Percentiles rank a stretch among this genome's conserved stretches.
These are phyloP conservation scores for Cryptops parisi DNA, from an alignment of 2,888 invertebrate genomes.

Conservation along the genomic window DNA sequence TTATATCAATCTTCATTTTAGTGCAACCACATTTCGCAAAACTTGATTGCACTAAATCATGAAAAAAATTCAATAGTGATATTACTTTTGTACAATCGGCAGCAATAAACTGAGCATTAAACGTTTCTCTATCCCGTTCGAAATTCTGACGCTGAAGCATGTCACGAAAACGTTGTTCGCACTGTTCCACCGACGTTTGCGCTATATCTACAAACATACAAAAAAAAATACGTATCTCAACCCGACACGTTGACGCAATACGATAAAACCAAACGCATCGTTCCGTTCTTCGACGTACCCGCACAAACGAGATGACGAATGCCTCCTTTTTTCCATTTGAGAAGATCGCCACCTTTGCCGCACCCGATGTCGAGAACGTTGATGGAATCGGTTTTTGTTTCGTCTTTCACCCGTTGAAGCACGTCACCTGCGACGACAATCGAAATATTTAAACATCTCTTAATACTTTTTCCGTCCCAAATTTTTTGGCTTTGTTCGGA, in stretches of 20 bases:
- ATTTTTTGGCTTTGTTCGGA: no score
- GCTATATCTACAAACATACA: conserved; percentile 55
- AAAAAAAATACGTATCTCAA: no score
- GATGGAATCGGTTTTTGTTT: conserved; percentile 42
- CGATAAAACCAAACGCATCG: no score
- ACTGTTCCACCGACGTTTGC: conserved; percentile 78
- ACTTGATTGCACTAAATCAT: no score
- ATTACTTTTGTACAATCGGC: conserved; percentile 74
- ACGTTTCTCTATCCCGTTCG: conserved; percentile 31
- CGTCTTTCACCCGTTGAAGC: conserved; percentile 46
- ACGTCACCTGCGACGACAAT: conserved; percentile 41
- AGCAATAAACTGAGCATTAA: conserved; percentile 75
- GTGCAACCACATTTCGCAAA: no score
- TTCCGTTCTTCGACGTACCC: conserved; percentile 31
- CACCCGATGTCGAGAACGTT: conserved; percentile 86
- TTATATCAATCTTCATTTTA: no score
- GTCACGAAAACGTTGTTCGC: conserved; percentile 64
- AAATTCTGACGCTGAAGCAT: conserved; percentile 35
- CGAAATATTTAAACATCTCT: background rate
- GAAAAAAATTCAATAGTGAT: no score
- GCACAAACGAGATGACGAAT: conserved; percentile 74
- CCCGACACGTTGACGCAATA: no score
- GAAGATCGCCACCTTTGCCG: conserved; percentile 95
- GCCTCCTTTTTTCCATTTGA: conserved; percentile 80
- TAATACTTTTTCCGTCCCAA: no score